Evolutionary conservation across 1,140 invertebrate species (phyloP).

Genomic region (Musca vetustissima): DNA sequence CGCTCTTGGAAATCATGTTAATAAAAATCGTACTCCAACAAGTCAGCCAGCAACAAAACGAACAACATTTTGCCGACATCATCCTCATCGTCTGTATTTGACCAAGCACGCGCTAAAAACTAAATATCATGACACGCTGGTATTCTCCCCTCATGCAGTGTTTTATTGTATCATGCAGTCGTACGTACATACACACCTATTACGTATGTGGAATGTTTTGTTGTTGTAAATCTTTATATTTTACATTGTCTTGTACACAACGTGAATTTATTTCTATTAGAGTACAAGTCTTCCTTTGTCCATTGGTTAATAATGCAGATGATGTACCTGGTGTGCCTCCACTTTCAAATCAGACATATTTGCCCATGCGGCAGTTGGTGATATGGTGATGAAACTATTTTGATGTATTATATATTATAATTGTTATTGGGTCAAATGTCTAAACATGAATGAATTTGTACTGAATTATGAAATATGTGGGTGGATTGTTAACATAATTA

Average conservation of each 20-base stretch:
- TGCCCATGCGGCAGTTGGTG: too few relatives aligned
- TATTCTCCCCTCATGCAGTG: too few relatives aligned
- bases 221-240: not conserved
- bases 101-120: conserved; percentile 15
- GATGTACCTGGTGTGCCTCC: too few relatives aligned
- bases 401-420: not conserved
- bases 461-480: not conserved
- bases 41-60: not conserved
- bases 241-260: not conserved
- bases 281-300: not conserved
- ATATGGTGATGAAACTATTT: not conserved
- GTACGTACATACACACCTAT: too few relatives aligned
- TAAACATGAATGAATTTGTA: not conserved
- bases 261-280: not conserved
- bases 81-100: not conserved
- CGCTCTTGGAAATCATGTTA: conserved; percentile 16
- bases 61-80: not conserved
- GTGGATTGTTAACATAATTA: not conserved
- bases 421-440: conserved; percentile 16
- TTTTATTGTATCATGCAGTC: too few relatives aligned
- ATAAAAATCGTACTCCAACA: not conserved
- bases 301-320: too few relatives aligned
- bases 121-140: conserved; percentile 5
- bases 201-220: not conserved
- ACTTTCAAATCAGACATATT: too few relatives aligned